A percentile compares a stretch with the other conserved stretches of the same genome.
phyloP scores from a whole-genome alignment of 2,797 vertebrate genomes.

The Gymnocypris eckloni region DNA sequence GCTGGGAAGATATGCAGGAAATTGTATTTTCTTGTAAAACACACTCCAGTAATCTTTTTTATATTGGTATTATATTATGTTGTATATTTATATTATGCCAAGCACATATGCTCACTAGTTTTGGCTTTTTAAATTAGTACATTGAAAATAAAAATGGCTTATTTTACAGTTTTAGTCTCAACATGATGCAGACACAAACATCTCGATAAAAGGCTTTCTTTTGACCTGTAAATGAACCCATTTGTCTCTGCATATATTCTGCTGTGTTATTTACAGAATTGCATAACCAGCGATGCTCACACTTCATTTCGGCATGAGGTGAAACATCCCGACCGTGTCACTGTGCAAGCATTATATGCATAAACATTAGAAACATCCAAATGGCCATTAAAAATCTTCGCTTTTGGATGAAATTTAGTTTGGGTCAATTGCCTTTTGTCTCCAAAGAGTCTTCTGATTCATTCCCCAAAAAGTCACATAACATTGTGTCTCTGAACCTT shows the following conservation, averaged over 20 bases:
- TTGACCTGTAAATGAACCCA: slow-evolving; percentile 6
- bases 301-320: slow-evolving; percentile 15
- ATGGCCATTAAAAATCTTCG: background rate
- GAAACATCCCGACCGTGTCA: background rate
- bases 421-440: slow-evolving; percentile 4
- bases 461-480: background rate
- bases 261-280: slow-evolving; percentile 2
- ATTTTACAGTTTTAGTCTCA: background rate
- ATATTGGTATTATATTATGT: too few species aligned
- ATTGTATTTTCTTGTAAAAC: too few species aligned
- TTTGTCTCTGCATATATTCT: background rate
- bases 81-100: background rate
- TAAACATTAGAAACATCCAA: slow-evolving; percentile 14
- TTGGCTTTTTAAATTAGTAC: background rate
- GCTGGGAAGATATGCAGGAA: too few species aligned
- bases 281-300: background rate
- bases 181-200: background rate
- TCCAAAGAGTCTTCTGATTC: background rate
- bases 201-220: background rate
- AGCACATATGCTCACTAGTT: background rate
- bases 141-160: background rate
- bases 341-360: slow-evolving; percentile 10
- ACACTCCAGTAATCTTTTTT: background rate
- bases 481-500: background rate
- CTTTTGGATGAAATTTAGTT: background rate